These are phyloP conservation scores for Equus przewalskii DNA, from an alignment of 2,113 vertebrate genomes.

Conservation along the genomic window DNA sequence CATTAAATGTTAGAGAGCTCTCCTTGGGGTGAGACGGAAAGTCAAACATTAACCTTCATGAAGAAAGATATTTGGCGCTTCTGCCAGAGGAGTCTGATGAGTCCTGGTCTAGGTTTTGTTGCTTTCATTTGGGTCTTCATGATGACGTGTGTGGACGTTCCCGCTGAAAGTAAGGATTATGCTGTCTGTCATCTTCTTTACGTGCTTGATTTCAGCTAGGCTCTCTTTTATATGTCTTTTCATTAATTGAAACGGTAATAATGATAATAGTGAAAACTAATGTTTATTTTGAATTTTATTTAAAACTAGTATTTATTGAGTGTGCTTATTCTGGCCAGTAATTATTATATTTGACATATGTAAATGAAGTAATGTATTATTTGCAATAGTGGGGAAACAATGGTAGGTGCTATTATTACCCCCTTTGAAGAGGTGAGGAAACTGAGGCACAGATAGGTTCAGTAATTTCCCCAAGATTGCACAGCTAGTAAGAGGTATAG, in stretches of 20 bases:
- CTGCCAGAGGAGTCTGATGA: not conserved
- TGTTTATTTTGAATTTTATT: constrained; percentile 16
- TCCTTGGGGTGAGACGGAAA: constrained; percentile 44
- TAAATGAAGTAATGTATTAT: not conserved
- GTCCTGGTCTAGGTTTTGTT: constrained; percentile 44
- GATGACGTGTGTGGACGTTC: not conserved
- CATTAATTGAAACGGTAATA: constrained; percentile 4
- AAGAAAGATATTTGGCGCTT: constrained; percentile 22
- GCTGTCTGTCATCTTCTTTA: not conserved
- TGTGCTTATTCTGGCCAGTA: not conserved
- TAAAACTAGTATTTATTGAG: constrained; percentile 31
- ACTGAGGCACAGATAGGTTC: not conserved
- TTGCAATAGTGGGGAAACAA: not conserved
- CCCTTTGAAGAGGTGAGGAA: constrained; percentile 2
- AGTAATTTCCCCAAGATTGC: not conserved
- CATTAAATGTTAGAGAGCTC: constrained; percentile 43
- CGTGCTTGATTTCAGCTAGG: not conserved
- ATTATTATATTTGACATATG: not conserved
- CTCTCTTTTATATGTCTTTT: not conserved
- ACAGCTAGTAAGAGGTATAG: not conserved
- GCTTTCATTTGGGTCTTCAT: constrained; percentile 15
- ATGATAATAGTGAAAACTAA: constrained; percentile 43
- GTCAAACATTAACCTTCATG: not conserved
- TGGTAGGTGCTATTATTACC: not conserved
- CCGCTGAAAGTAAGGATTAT: constrained; percentile 19